A percentile compares a stretch with the other conserved stretches of the same genome.
Evolutionary conservation across 2,888 invertebrate species (phyloP).

Genomic region (Bellardia bayeri): DNA sequence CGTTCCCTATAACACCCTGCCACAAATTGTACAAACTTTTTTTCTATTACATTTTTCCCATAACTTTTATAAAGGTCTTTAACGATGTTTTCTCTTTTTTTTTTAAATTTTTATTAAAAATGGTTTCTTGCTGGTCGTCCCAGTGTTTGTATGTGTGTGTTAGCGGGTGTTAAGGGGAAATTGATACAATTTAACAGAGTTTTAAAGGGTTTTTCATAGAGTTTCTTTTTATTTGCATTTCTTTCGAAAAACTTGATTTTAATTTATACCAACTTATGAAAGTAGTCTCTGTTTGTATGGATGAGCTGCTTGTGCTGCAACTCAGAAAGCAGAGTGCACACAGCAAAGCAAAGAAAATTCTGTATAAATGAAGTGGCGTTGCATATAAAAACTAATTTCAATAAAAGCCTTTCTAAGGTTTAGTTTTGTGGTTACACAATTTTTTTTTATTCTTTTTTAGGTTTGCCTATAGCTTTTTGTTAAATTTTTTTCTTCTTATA

Average conservation of each 20-base stretch:
- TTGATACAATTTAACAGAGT: constrained; percentile 63
- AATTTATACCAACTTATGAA: constrained; percentile 48
- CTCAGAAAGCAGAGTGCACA: constrained; percentile 17
- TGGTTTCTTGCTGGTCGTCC: constrained; percentile 2
- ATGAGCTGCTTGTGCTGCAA: constrained; percentile 37
- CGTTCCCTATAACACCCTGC: background rate
- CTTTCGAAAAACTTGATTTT: constrained; percentile 34
- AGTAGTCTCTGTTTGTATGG: constrained; percentile 32
- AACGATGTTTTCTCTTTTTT: constrained; percentile 25
- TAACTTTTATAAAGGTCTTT: constrained; percentile 46
- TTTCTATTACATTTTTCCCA: constrained; percentile 3
- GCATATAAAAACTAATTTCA: constrained; percentile 70
- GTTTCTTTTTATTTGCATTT: background rate
- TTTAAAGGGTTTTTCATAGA: constrained; percentile 54
- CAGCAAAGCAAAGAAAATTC: constrained; percentile 7
- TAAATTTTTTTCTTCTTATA: constrained; percentile 2
- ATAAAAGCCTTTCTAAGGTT: constrained; percentile 70
- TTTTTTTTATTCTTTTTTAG: constrained; percentile 1
- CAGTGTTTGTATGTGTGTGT: background rate
- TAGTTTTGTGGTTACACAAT: constrained; percentile 46
- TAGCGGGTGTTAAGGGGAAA: constrained; percentile 47
- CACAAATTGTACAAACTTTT: constrained; percentile 12
- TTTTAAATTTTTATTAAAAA: background rate
- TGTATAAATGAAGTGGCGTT: constrained; percentile 54
- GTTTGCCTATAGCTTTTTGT: constrained; percentile 5